Conservation (phyloP, 2,797 vertebrate species). For the Neosalanx taihuensis region DNA sequence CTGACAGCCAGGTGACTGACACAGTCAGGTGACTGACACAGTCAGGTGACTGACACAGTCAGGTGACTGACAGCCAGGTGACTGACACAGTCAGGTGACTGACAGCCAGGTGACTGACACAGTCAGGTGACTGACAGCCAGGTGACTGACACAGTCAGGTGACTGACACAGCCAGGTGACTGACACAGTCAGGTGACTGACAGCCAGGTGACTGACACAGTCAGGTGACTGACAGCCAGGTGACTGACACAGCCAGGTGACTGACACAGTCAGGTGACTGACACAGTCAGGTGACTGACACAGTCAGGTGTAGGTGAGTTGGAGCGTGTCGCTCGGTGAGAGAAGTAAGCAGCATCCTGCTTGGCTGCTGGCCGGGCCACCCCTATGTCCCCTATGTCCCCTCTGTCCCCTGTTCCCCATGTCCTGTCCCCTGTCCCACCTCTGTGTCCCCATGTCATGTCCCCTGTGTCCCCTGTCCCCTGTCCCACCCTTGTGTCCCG, state of each 20-base stretch:
- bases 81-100: no score
- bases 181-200: no score
- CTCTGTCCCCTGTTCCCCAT: constrained; percentile 50
- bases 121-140: no score
- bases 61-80: constrained; percentile 51
- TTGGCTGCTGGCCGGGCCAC: constrained; percentile 49
- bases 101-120: no score
- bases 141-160: no score
- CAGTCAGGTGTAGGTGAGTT: neutral
- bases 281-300: neutral
- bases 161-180: no score
- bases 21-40: no score
- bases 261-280: constrained; percentile 51
- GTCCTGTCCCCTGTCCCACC: constrained; percentile 51
- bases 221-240: no score
- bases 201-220: no score
- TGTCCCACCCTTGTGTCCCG: constrained; percentile 68
- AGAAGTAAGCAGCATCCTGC: constrained; percentile 71
- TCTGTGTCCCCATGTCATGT: constrained; percentile 61
- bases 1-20: no score
- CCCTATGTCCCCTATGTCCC: constrained; percentile 57
- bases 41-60: no score
- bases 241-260: constrained; percentile 44
- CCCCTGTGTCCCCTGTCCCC: constrained; percentile 44
- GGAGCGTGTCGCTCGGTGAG: constrained; percentile 58